Evolutionary conservation across 92 coral and sea anemone species (phyloP).

Genomic region (Heteractis magnifica): DNA sequence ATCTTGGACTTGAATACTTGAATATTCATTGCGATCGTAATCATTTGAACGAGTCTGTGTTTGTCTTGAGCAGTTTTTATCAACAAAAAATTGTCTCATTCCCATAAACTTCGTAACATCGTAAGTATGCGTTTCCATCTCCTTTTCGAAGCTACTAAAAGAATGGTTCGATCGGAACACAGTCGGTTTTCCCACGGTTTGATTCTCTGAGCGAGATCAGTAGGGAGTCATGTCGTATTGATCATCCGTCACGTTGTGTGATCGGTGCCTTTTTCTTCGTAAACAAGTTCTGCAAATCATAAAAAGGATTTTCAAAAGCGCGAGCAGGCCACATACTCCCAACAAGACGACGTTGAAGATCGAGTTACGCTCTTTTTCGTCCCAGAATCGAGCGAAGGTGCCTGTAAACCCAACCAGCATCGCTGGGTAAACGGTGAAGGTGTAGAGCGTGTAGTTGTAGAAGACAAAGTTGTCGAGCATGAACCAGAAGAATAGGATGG

Average conservation of each 20-base stretch:
- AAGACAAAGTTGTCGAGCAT: constrained; percentile 78
- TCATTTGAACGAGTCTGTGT: constrained; percentile 31
- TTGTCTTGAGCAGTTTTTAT: constrained; percentile 1
- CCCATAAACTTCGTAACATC: background rate
- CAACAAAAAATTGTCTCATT: background rate
- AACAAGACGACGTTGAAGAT: constrained; percentile 66
- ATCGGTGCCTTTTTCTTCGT: constrained; percentile 18
- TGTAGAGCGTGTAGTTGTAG: constrained; percentile 53
- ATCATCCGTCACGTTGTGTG: constrained; percentile 36
- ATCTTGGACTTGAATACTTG: constrained; percentile 12
- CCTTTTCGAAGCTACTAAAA: background rate
- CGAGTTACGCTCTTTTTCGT: constrained; percentile 58
- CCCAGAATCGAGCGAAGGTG: constrained; percentile 56
- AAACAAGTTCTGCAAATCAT: constrained; percentile 63
- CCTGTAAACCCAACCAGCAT: constrained; percentile 77
- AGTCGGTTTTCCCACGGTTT: background rate
- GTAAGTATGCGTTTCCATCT: background rate
- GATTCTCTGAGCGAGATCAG: background rate
- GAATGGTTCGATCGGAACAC: background rate
- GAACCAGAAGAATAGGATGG: constrained; percentile 74
- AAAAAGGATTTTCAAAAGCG: constrained; percentile 55
- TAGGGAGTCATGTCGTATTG: constrained; percentile 32
- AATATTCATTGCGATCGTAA: constrained; percentile 24
- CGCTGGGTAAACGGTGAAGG: constrained; percentile 74
- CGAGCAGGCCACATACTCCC: constrained; percentile 61